Conservation (phyloP, 2,888 invertebrate genomes). For the Dryobotodes eremita region DNA sequence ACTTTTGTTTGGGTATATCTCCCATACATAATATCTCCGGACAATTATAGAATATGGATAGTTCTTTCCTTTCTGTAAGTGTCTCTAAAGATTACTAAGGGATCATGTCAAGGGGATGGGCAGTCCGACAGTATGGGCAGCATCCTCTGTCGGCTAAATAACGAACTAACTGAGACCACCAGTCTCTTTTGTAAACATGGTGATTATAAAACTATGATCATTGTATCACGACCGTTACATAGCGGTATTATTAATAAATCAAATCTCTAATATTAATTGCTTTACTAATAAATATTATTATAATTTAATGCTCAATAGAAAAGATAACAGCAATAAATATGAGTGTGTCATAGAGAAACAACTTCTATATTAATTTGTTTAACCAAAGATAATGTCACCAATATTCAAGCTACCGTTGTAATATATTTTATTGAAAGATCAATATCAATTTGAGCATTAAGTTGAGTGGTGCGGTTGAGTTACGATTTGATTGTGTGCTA, state of each 20-base stretch:
- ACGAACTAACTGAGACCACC: neutral
- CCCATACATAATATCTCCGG: too few species aligned
- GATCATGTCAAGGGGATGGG: neutral
- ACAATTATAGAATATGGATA: neutral
- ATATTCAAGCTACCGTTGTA: slow-evolving; percentile 5
- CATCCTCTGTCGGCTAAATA: neutral
- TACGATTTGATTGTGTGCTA: slow-evolving; percentile 52
- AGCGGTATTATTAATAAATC: slow-evolving; percentile 19
- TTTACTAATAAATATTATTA: slow-evolving; percentile 19
- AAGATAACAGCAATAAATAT: slow-evolving; percentile 40
- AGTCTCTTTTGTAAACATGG: neutral
- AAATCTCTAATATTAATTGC: slow-evolving; percentile 20
- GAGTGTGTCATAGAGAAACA: slow-evolving; percentile 7
- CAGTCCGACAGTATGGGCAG: neutral
- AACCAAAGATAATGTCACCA: slow-evolving; percentile 41
- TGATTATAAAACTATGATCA: neutral
- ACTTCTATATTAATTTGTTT: slow-evolving; percentile 27
- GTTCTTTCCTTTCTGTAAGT: neutral
- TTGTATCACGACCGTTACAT: neutral
- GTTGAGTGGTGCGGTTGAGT: slow-evolving; percentile 15
- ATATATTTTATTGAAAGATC: slow-evolving; percentile 46
- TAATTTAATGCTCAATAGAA: slow-evolving; percentile 23
- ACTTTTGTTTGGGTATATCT: neutral
- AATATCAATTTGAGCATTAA: slow-evolving; percentile 45
- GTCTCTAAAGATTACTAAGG: neutral